These are phyloP conservation scores for Leucoma salicis DNA, from an alignment of 2,888 invertebrate species.

Conservation along the genomic window DNA sequence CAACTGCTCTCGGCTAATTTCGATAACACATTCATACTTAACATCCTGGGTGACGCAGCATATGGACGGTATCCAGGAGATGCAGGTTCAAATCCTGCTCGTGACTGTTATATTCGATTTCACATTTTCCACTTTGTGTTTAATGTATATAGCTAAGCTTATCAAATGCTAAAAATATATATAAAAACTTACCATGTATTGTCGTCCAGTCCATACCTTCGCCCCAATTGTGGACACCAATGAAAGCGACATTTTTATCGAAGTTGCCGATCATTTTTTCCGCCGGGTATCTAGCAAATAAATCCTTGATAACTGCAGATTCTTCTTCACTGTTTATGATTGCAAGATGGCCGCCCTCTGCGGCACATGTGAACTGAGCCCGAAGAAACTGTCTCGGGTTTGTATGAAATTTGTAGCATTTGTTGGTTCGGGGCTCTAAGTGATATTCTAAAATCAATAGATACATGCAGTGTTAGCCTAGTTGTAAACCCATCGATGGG, in stretches of 20 bases:
- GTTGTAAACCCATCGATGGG: too few relatives aligned
- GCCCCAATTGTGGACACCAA: slow-evolving; percentile 43
- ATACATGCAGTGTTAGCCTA: too few relatives aligned
- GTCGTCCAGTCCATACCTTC: slow-evolving; percentile 42
- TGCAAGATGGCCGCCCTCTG: slow-evolving; percentile 47
- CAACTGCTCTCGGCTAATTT: too few relatives aligned
- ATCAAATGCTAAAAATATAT: too few relatives aligned
- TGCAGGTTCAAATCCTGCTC: too few relatives aligned
- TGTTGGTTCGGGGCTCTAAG: slow-evolving; percentile 36
- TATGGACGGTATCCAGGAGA: too few relatives aligned
- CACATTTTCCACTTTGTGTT: too few relatives aligned
- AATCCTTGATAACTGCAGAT: slow-evolving; percentile 26
- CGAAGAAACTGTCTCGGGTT: slow-evolving; percentile 41
- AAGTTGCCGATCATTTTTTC: slow-evolving; percentile 16
- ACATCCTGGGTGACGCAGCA: too few relatives aligned
- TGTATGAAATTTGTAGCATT: slow-evolving; percentile 53
- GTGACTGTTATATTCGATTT: too few relatives aligned
- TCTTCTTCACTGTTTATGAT: slow-evolving; percentile 48
- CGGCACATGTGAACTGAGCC: slow-evolving; percentile 46
- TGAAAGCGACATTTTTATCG: slow-evolving; percentile 26
- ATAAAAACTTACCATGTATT: slow-evolving; percentile 31
- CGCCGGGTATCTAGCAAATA: slow-evolving; percentile 31
- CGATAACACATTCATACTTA: too few relatives aligned
- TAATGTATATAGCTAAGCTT: too few relatives aligned
- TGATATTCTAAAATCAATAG: slow-evolving; percentile 35